phyloP scores from a whole-genome alignment of 2,797 vertebrate species.

The Acrossocheilus fasciatus region DNA sequence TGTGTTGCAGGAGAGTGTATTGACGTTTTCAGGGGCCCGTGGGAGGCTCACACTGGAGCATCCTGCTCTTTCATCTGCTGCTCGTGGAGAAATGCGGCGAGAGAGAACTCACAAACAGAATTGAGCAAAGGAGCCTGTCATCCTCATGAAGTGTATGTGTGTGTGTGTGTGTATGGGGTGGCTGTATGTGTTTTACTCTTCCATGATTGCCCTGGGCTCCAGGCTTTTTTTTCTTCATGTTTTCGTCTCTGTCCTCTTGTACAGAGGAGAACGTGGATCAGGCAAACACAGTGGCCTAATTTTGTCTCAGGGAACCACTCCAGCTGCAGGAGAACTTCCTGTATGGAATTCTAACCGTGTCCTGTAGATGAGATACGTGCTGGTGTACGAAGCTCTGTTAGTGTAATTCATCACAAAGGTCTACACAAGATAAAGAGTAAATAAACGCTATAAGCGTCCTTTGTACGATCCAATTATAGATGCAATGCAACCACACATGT shows the following conservation, averaged over 20 bases:
- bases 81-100: conserved; percentile 60
- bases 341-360: conserved; percentile 33
- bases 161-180: conserved; percentile 48
- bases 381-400: conserved; percentile 9
- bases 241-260: conserved; percentile 33
- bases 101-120: conserved; percentile 65
- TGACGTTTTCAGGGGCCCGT: conserved; percentile 64
- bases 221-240: conserved; percentile 31
- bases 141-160: conserved; percentile 50
- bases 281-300: conserved; percentile 51
- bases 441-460: conserved; percentile 21
- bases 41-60: conserved; percentile 68
- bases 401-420: conserved; percentile 43
- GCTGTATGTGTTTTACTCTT: conserved; percentile 36
- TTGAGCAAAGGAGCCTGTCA: conserved; percentile 59
- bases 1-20: conserved; percentile 65
- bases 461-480: conserved; percentile 35
- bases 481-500: conserved; percentile 6
- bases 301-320: conserved; percentile 33
- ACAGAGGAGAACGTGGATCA: conserved; percentile 51
- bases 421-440: conserved; percentile 27
- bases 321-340: conserved; percentile 38
- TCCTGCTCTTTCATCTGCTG: conserved; percentile 68
- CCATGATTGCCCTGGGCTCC: conserved; percentile 55
- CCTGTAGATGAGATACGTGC: conserved; percentile 37